Conservation (phyloP, 2,888 invertebrate species). For the Epistrophe grossulariae region DNA sequence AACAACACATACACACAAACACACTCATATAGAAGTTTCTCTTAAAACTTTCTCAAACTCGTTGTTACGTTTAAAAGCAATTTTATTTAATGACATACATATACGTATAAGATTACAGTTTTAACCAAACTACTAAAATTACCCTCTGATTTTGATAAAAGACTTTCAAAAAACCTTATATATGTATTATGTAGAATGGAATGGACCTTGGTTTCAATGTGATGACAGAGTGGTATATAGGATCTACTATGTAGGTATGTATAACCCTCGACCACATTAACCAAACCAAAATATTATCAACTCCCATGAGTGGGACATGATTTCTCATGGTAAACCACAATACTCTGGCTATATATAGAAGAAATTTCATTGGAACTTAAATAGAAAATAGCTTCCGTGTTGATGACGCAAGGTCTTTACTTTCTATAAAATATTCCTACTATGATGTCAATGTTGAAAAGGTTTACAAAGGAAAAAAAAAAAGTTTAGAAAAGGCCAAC, state of each 20-base stretch:
- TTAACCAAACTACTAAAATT: conserved; percentile 8
- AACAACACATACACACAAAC: neutral
- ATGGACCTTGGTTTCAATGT: neutral
- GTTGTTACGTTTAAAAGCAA: conserved; percentile 2
- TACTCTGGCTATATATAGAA: conserved; percentile 19
- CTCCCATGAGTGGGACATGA: conserved; percentile 19
- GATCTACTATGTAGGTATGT: too few relatives aligned
- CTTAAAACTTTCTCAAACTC: conserved; percentile 2
- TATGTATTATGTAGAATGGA: neutral
- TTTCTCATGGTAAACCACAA: conserved; percentile 37
- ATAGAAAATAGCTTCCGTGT: conserved; percentile 4
- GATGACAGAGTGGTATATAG: neutral
- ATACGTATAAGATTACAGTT: neutral
- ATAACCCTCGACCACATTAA: conserved; percentile 17
- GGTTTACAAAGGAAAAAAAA: conserved; percentile 1
- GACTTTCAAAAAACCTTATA: neutral
- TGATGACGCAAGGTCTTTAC: neutral
- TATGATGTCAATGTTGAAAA: neutral
- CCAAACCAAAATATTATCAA: conserved; percentile 30
- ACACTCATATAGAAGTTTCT: neutral
- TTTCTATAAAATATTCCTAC: neutral
- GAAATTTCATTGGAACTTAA: neutral
- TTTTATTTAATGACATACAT: neutral
- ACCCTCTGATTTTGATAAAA: neutral
- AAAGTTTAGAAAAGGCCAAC: neutral